phyloP scores from a whole-genome alignment of 2,888 invertebrate genomes.

The Zelleria hepariella region DNA sequence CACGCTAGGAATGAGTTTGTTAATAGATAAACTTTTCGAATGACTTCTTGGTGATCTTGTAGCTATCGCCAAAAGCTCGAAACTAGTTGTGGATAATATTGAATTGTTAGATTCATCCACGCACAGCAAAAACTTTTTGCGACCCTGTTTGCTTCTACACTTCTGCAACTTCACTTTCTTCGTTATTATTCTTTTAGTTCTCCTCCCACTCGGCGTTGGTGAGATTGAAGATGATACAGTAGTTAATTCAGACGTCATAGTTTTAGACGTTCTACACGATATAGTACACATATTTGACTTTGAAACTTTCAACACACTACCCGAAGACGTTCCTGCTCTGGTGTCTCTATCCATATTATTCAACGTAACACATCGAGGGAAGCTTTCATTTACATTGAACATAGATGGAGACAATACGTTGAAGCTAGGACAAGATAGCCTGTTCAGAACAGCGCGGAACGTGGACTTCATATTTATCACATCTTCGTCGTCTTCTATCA shows the following conservation, averaged over 20 bases:
- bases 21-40: background rate
- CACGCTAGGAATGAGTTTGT: too few relatives aligned
- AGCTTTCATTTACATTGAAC: background rate
- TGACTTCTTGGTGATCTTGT: background rate
- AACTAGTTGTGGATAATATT: background rate
- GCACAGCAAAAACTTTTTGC: background rate
- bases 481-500: conserved; percentile 28
- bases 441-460: background rate
- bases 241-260: too few relatives aligned
- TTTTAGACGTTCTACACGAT: background rate
- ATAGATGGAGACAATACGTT: background rate
- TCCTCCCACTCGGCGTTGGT: too few relatives aligned
- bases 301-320: background rate
- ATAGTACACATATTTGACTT: background rate
- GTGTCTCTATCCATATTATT: background rate
- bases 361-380: background rate
- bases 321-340: background rate
- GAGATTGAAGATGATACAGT: too few relatives aligned
- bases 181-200: background rate
- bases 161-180: background rate
- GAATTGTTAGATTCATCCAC: background rate
- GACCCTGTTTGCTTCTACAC: background rate
- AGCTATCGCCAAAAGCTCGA: background rate
- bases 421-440: background rate
- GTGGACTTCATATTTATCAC: background rate